These are phyloP conservation scores for Harmothoe impar DNA, from an alignment of 2,888 invertebrate genomes.

Conservation along the genomic window DNA sequence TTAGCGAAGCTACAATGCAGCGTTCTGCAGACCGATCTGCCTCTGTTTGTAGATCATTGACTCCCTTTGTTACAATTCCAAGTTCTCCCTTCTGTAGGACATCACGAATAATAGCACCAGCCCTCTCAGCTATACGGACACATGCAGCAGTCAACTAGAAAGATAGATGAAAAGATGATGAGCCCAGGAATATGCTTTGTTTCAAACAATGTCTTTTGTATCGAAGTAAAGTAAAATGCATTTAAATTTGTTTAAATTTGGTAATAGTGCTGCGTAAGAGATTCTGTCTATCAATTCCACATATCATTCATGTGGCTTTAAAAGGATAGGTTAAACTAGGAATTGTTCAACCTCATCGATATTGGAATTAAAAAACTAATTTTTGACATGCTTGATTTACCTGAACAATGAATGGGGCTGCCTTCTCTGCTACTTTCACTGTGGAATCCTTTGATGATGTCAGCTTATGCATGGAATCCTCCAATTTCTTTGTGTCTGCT, in stretches of 20 bases:
- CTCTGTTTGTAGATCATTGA: conserved; percentile 98
- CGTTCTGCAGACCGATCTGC: conserved; percentile 97
- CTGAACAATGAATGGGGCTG: conserved; percentile 10
- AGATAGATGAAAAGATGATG: background rate
- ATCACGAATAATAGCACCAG: conserved; percentile 95
- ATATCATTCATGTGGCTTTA: too few species aligned
- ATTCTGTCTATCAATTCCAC: too few species aligned
- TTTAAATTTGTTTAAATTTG: too few species aligned
- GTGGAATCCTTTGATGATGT: background rate
- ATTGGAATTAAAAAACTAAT: too few species aligned
- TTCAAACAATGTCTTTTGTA: background rate
- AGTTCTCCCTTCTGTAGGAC: conserved; percentile 94
- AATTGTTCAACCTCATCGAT: too few species aligned
- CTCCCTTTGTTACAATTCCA: conserved; percentile 95
- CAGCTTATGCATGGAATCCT: conserved; percentile 16
- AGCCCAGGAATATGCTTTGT: background rate
- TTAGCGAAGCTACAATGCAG: conserved; percentile 94
- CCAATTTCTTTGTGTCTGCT: background rate
- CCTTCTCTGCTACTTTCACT: background rate
- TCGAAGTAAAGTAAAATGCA: too few species aligned
- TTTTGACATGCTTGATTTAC: too few species aligned
- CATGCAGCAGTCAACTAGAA: conserved; percentile 88
- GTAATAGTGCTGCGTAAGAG: too few species aligned
- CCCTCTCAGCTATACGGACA: conserved; percentile 90
- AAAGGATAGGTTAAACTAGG: too few species aligned